Conservation (phyloP, 2,888 invertebrate genomes). For the Ecdyonurus torrentis region DNA sequence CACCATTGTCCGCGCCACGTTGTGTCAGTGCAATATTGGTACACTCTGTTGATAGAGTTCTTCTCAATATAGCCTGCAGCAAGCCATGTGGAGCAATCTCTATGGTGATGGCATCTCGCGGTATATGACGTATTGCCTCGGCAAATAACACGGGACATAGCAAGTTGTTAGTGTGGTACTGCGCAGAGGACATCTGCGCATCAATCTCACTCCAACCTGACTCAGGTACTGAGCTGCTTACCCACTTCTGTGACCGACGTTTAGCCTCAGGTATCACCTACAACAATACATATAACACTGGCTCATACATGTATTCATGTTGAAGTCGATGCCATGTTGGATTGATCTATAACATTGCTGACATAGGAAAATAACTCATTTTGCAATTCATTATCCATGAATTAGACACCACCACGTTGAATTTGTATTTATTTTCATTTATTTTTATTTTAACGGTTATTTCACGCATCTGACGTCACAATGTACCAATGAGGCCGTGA, state of each 20-base stretch:
- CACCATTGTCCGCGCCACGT: conserved; percentile 13
- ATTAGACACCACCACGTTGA: too few relatives aligned
- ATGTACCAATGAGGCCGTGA: too few relatives aligned
- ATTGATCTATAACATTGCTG: too few relatives aligned
- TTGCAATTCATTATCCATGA: too few relatives aligned
- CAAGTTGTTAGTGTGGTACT: conserved; percentile 77
- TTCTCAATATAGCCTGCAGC: conserved; percentile 34
- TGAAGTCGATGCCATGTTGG: too few relatives aligned
- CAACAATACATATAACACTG: too few relatives aligned
- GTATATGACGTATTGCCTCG: conserved; percentile 33
- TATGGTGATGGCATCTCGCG: conserved; percentile 32
- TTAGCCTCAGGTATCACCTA: conserved; percentile 47
- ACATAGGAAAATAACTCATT: too few relatives aligned
- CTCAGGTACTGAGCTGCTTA: conserved; percentile 68
- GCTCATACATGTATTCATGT: too few relatives aligned
- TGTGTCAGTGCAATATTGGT: conserved; percentile 32
- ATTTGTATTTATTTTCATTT: too few relatives aligned
- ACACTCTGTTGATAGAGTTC: conserved; percentile 29
- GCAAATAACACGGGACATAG: conserved; percentile 53
- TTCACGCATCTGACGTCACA: too few relatives aligned
- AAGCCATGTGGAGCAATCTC: conserved; percentile 39
- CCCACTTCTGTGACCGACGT: conserved; percentile 56
- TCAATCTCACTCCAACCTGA: conserved; percentile 48
- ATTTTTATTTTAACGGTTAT: too few relatives aligned
- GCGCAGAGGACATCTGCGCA: conserved; percentile 55